Percentiles rank a stretch among this genome's conserved stretches.
Conservation (phyloP, 2,113 vertebrate genomes). For the Arizona elegans region DNA sequence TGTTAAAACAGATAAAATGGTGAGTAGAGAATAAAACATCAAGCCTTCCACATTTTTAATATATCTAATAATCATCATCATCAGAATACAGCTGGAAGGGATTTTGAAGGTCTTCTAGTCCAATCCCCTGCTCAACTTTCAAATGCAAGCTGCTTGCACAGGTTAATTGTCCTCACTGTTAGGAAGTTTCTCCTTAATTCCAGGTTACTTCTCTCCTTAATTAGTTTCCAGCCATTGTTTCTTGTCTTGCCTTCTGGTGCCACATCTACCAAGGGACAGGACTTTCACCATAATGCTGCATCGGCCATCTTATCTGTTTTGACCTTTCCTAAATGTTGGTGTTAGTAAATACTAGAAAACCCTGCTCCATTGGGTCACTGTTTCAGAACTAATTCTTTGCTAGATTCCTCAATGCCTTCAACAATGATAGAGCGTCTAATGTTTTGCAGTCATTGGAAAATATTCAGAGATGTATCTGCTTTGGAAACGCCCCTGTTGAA, state of each 20-base stretch:
- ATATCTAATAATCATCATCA: no score
- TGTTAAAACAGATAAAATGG: neutral
- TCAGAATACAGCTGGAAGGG: no score
- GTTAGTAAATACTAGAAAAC: neutral
- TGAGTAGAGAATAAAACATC: neutral
- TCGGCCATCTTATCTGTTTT: neutral
- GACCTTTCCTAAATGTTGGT: neutral
- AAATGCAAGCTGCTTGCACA: no score
- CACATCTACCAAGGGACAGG: neutral
- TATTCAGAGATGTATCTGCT: neutral
- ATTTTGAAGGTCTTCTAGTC: no score
- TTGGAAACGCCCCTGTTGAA: neutral
- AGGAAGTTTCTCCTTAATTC: no score
- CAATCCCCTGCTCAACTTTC: no score
- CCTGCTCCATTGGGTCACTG: neutral
- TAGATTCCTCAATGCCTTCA: neutral
- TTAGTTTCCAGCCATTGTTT: no score
- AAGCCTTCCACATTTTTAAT: neutral
- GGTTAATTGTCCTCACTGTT: no score
- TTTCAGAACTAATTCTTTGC: neutral
- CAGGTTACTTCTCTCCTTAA: no score
- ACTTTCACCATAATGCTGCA: neutral
- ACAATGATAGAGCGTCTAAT: neutral
- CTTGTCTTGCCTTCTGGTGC: no score
- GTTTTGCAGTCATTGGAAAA: neutral